Percentiles rank a stretch among this genome's conserved stretches.
Conservation (phyloP, 2,797 vertebrate genomes). For the Ispidina picta region DNA sequence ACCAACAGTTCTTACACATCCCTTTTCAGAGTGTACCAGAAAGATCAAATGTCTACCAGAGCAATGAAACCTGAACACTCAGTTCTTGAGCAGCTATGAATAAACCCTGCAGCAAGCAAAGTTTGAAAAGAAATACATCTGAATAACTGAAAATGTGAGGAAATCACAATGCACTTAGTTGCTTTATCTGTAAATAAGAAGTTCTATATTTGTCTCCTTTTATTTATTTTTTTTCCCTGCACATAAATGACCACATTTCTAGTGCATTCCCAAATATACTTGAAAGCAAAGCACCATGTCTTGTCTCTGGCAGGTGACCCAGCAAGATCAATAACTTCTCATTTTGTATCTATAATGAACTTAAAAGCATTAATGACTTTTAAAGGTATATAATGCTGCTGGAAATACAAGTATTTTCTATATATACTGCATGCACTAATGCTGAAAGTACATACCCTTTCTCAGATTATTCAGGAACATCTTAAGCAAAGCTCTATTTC, state of each 20-base stretch:
- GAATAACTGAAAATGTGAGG: background rate
- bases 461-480: background rate
- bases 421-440: background rate
- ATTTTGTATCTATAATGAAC: background rate
- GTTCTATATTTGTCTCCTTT: background rate
- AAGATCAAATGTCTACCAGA: background rate
- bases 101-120: background rate
- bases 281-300: background rate
- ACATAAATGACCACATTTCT: background rate
- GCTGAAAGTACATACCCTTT: background rate
- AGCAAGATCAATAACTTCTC: accelerated
- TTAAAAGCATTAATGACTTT: background rate
- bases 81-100: background rate
- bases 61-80: background rate
- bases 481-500: background rate
- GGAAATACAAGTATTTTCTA: background rate
- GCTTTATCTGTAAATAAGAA: background rate
- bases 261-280: background rate
- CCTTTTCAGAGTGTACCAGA: background rate
- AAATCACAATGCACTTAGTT: background rate
- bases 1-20: background rate
- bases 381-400: background rate
- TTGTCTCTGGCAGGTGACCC: background rate
- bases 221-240: background rate
- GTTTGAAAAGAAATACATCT: background rate